Evolutionary conservation across 2,797 vertebrate genomes (phyloP).

Genomic region (Florisuga fusca): DNA sequence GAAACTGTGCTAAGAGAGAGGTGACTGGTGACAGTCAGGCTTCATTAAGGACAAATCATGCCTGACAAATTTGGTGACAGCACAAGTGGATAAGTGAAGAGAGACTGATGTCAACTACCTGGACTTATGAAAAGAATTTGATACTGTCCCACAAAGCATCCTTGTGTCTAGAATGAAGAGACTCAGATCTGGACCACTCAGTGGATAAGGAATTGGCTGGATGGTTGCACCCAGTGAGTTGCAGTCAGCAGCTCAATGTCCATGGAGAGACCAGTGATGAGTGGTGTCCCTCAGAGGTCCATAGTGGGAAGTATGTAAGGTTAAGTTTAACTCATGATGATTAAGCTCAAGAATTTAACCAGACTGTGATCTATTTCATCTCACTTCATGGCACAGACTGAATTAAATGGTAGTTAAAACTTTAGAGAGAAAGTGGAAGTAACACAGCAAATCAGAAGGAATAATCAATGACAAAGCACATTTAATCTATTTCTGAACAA

Average conservation of each 20-base stretch:
- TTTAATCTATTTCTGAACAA: constrained; percentile 14
- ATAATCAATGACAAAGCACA: neutral
- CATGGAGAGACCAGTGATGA: too few relatives aligned
- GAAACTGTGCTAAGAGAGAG: neutral
- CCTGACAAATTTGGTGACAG: neutral
- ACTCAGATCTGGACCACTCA: too few relatives aligned
- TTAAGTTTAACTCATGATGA: neutral
- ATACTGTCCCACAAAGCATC: too few relatives aligned
- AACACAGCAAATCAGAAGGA: neutral
- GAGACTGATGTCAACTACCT: neutral
- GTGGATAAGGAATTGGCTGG: too few relatives aligned
- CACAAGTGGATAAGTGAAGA: neutral
- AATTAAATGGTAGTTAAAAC: neutral
- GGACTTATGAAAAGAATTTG: neutral
- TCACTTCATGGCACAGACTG: neutral
- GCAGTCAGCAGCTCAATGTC: too few relatives aligned
- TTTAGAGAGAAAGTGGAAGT: neutral
- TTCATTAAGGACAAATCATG: neutral
- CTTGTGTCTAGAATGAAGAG: too few relatives aligned
- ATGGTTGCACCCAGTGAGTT: too few relatives aligned
- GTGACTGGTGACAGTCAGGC: neutral
- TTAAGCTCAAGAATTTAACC: neutral
- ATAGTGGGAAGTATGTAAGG: neutral
- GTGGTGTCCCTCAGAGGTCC: too few relatives aligned
- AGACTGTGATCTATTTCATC: neutral